Percentiles rank a stretch among this genome's conserved stretches.
Conservation (phyloP, 2,888 invertebrate species). For the Ennomos fuscantarius region DNA sequence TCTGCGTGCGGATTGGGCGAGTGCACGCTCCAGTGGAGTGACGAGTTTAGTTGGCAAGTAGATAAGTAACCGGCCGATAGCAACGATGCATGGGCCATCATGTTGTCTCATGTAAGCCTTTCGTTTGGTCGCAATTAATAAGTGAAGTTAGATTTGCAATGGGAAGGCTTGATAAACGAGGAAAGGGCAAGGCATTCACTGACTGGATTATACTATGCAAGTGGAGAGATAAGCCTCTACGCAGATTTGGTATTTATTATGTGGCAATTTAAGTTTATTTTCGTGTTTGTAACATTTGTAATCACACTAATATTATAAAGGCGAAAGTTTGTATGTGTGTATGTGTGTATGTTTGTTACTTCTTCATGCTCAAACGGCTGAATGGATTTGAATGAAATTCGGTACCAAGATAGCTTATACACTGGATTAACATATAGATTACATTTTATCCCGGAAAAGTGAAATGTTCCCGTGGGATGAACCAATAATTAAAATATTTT, state of each 20-base stretch:
- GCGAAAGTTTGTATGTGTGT: no score
- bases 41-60: constrained; percentile 43
- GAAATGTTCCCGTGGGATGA: no score
- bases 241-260: background rate
- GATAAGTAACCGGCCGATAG: constrained; percentile 40
- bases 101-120: constrained; percentile 31
- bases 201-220: background rate
- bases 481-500: no score
- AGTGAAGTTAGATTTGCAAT: constrained; percentile 31
- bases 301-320: no score
- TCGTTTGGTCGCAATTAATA: constrained; percentile 31
- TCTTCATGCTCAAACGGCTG: no score
- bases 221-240: background rate
- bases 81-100: constrained; percentile 31
- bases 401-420: no score
- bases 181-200: constrained; percentile 26
- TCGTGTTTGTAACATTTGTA: no score
- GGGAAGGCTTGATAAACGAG: constrained; percentile 25
- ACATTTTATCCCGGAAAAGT: no score
- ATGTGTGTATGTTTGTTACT: no score
- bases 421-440: no score
- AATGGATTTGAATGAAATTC: no score
- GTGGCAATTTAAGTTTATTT: background rate
- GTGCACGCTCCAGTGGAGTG: constrained; percentile 39
- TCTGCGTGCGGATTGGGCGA: constrained; percentile 45